Conservation (phyloP, 1,140 invertebrate species). For the Anadara kagoshimensis region DNA sequence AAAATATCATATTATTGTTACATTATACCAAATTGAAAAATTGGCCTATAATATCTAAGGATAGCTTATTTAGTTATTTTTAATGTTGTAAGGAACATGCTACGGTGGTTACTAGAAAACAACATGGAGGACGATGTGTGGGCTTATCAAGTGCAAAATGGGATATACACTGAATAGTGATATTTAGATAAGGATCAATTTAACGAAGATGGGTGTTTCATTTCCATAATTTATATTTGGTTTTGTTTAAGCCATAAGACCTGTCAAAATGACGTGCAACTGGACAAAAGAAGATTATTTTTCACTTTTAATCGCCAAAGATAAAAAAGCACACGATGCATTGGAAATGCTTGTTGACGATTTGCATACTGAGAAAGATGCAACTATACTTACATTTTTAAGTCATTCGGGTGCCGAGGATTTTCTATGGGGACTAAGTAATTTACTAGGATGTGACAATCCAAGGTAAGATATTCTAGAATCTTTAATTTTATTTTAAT, state of each 20-base stretch:
- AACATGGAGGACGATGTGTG: slow-evolving; percentile 7
- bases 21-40: too few species aligned
- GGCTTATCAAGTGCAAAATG: too few species aligned
- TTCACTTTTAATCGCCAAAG: slow-evolving; percentile 55
- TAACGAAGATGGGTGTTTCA: too few species aligned
- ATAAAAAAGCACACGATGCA: slow-evolving; percentile 58
- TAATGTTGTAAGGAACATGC: too few species aligned
- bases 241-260: too few species aligned
- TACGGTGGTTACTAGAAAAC: slow-evolving; percentile 25
- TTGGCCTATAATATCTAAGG: too few species aligned
- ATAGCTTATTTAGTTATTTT: too few species aligned
- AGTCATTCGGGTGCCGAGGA: slow-evolving; percentile 71
- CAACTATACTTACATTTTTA: slow-evolving; percentile 66
- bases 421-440: slow-evolving; percentile 70
- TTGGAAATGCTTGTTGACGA: slow-evolving; percentile 72
- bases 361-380: slow-evolving; percentile 69
- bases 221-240: too few species aligned
- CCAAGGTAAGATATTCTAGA: slow-evolving; percentile 52
- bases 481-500: not conserved
- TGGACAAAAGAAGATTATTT: slow-evolving; percentile 69
- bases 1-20: too few species aligned
- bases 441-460: slow-evolving; percentile 66
- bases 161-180: too few species aligned
- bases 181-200: too few species aligned
- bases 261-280: slow-evolving; percentile 43